These are phyloP conservation scores for Drosophila silvestris DNA, from an alignment of 2,888 invertebrate genomes.

Conservation along the genomic window DNA sequence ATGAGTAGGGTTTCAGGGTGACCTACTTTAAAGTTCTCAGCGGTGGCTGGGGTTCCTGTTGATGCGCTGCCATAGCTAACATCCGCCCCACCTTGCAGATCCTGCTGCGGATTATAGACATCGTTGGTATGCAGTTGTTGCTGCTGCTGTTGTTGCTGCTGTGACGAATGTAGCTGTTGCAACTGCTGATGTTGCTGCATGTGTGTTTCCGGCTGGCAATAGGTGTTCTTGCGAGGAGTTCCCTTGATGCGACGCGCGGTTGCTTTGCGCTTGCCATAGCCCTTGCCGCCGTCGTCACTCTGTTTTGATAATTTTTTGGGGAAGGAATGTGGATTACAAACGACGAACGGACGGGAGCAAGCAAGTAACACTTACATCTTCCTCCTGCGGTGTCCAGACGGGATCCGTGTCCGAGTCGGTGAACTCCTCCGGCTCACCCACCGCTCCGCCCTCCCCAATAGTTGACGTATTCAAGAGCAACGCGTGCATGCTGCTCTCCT, in stretches of 20 bases:
- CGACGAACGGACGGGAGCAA: conserved; percentile 26
- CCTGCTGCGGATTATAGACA: conserved; percentile 80
- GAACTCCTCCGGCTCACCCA: conserved; percentile 87
- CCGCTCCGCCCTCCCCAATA: conserved; percentile 73
- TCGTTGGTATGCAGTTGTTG: conserved; percentile 56
- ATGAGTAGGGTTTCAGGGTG: no score
- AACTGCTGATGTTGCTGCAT: conserved; percentile 65
- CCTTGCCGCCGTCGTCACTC: conserved; percentile 81
- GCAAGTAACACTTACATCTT: conserved; percentile 83
- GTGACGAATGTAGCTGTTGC: conserved; percentile 51
- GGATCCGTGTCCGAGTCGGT: conserved; percentile 90
- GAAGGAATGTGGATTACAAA: conserved; percentile 35
- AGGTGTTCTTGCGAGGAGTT: conserved; percentile 81
- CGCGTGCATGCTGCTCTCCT: conserved; percentile 88
- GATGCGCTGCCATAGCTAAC: conserved; percentile 72
- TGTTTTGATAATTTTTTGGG: conserved; percentile 39
- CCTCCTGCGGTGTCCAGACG: conserved; percentile 90
- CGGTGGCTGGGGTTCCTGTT: conserved; percentile 61
- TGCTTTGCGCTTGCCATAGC: conserved; percentile 78
- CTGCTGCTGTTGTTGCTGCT: conserved; percentile 59
- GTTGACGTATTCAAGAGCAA: conserved; percentile 85
- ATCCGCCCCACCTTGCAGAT: conserved; percentile 66
- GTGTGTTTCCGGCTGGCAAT: conserved; percentile 60
- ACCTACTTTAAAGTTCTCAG: conserved; percentile 83
- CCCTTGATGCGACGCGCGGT: conserved; percentile 79